Base-by-base conservation (phyloP, 2,797 vertebrate species). In the Gymnodraco acuticeps region DNA sequence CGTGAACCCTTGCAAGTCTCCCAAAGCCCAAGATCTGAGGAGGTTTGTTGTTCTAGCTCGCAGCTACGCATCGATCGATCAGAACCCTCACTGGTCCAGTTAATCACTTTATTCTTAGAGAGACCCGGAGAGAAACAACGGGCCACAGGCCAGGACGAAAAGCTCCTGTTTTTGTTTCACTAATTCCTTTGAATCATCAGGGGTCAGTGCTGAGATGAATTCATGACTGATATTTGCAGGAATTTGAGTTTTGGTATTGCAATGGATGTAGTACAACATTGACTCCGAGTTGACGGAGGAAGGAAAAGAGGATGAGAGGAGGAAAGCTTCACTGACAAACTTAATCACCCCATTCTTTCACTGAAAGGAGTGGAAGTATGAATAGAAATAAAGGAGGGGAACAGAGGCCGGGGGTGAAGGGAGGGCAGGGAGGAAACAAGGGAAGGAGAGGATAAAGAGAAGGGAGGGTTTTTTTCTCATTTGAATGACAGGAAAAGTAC, bases 31-130 rank as follows among this genome's bases (percentile, higher is more conserved):
- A 88, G 85, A 92, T 91, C 85, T 92, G 84, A 91, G 82, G 80
- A 86, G 87, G 83, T 80, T 89, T 92, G 88, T 92, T 93, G 88
- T 90, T 88, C 42, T 80, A 62, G 88, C 89, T 89, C 77, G 81
- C 78, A 91, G 92, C 88, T 75, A 83, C 15, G 27, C 80, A 90
- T 90, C 83, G 88, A 90, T 89, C 86, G 62, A 86, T 85, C 87
- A 85, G 85, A 85, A 88, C 80, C 86, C 78, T 86, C 84, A 82
- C 84, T 85, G 85, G 88, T 82, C 85, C 83, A 78, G 85, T 83
- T 92, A 92, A 91, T 93, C 90, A 91, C 84, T 80, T 80, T 66
- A 70, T 87, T 92, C 81, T 73, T 61, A n/a, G 61, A 80, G 73
- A 79, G 82, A 64, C 68, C 63, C 38, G 13, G 42, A 48, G 52